Conservation (phyloP, 2,888 invertebrate species). For the Parelbella ahira region DNA sequence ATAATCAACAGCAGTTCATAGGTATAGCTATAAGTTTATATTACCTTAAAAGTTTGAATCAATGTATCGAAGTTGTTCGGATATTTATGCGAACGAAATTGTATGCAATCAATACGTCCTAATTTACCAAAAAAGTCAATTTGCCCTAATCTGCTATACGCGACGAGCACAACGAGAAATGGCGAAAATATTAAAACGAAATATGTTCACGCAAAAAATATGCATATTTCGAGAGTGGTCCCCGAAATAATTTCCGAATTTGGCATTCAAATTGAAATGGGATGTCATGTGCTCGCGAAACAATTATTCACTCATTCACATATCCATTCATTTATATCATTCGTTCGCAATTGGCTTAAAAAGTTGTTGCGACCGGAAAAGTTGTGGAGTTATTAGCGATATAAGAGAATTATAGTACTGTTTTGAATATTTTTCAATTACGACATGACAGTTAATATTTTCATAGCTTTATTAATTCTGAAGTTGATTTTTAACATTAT, state of each 20-base stretch:
- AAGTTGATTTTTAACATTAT: no score
- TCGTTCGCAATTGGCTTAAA: conserved; percentile 31
- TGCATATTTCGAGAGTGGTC: conserved; percentile 44
- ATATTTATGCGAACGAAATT: no score
- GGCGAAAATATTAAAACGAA: conserved; percentile 17
- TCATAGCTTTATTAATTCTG: no score
- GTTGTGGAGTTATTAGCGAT: conserved; percentile 18
- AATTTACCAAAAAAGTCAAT: conserved; percentile 25
- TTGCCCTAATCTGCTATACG: conserved; percentile 12
- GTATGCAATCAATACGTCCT: no score
- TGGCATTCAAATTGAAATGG: conserved; percentile 51
- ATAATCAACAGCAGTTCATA: no score
- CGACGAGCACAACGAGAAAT: conserved; percentile 4
- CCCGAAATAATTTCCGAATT: conserved; percentile 50
- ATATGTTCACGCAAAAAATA: conserved; percentile 38
- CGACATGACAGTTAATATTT: no score
- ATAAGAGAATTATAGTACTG: conserved; percentile 12
- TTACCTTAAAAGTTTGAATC: no score
- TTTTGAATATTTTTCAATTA: no score
- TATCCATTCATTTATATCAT: conserved; percentile 23
- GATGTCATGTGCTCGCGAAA: conserved; percentile 46
- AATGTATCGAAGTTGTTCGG: no score
- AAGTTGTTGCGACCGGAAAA: conserved; percentile 27
- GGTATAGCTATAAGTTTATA: no score
- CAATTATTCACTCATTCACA: conserved; percentile 50